These are phyloP conservation scores for Ryuthela nishihirai DNA, from an alignment of 2,888 invertebrate species.

Conservation along the genomic window DNA sequence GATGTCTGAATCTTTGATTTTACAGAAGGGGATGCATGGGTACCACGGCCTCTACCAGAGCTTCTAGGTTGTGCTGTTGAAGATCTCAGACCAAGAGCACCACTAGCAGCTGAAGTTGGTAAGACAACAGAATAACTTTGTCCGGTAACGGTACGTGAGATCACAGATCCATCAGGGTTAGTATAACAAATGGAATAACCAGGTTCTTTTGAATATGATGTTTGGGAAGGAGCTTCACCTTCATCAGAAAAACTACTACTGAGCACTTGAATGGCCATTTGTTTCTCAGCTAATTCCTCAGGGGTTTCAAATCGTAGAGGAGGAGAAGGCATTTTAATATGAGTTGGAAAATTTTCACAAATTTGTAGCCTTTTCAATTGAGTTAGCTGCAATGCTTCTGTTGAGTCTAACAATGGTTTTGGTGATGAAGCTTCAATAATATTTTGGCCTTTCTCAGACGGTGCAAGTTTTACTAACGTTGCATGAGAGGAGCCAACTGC, in stretches of 20 bases:
- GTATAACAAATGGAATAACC: slow-evolving; percentile 31
- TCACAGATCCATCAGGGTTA: slow-evolving; percentile 19
- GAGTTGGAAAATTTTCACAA: no score
- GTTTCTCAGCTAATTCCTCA: slow-evolving; percentile 26
- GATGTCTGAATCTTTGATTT: no score
- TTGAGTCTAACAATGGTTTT: no score
- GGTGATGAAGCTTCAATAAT: no score
- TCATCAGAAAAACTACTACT: slow-evolving; percentile 18
- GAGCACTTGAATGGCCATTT: slow-evolving; percentile 25
- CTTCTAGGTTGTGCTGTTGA: no score
- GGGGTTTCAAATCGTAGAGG: slow-evolving; percentile 15
- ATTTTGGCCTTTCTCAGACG: no score
- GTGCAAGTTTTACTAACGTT: slow-evolving; percentile 1
- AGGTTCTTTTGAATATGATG: slow-evolving; percentile 8
- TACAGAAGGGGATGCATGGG: no score
- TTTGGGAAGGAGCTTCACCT: neutral
- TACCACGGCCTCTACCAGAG: no score
- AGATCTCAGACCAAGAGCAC: no score
- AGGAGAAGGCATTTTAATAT: slow-evolving; percentile 1
- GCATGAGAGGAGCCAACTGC: neutral
- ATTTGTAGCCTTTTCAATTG: no score
- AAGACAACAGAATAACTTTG: neutral
- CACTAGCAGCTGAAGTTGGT: neutral
- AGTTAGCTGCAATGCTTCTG: no score
- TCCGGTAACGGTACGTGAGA: slow-evolving; percentile 13